Percentiles rank a stretch among this genome's conserved stretches.
Evolutionary conservation across 2,797 vertebrate genomes (phyloP).

Genomic region (Amazona finschi): DNA sequence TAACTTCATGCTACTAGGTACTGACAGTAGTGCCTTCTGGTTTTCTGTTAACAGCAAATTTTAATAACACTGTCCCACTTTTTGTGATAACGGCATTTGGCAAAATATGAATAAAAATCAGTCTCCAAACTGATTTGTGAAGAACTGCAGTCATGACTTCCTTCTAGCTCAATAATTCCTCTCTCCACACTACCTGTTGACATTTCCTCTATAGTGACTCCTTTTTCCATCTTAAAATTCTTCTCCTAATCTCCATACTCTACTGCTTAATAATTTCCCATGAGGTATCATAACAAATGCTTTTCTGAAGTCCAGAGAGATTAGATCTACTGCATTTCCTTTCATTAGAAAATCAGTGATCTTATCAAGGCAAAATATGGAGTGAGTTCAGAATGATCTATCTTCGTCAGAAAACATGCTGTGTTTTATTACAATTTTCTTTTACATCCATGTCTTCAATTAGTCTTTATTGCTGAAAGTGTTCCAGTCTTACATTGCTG

Average conservation of each 20-base stretch:
- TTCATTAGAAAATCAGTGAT: slow-evolving; percentile 39
- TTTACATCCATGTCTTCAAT: not conserved
- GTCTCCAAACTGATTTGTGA: not conserved
- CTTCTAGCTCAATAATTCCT: not conserved
- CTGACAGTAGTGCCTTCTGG: not conserved
- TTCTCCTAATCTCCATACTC: not conserved
- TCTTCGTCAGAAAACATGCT: not conserved
- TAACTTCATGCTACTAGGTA: not conserved
- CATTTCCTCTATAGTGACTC: not conserved
- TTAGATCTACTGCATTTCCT: slow-evolving; percentile 28
- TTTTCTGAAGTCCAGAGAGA: slow-evolving; percentile 35
- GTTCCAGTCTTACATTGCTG: not conserved
- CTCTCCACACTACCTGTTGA: not conserved
- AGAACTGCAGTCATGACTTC: not conserved
- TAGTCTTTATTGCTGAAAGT: not conserved
- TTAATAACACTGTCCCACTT: not conserved
- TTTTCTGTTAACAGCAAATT: not conserved
- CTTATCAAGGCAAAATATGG: slow-evolving; percentile 6
- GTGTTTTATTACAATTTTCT: not conserved
- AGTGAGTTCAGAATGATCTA: not conserved
- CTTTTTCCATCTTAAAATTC: not conserved
- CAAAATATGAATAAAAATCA: not conserved
- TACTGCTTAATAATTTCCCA: not conserved
- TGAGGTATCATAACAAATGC: not conserved
- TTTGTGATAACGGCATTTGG: not conserved